Percentiles rank a stretch among this genome's conserved stretches.
These are phyloP conservation scores for Centruroides vittatus DNA, from an alignment of 1,140 invertebrate species.

Conservation along the genomic window DNA sequence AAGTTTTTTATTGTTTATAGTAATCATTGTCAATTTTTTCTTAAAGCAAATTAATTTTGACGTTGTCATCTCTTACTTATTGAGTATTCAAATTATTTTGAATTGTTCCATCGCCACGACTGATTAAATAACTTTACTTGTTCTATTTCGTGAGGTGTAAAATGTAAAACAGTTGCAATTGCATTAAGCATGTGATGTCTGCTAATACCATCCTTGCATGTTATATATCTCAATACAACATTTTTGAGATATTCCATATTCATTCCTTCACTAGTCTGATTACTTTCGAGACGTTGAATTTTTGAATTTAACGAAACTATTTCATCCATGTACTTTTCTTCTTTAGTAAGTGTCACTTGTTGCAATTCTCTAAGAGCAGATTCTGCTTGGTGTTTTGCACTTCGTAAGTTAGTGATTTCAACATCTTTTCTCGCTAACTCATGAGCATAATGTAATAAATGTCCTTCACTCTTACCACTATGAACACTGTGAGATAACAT, in stretches of 20 bases:
- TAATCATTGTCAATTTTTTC: too few relatives aligned
- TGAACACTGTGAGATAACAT: too few relatives aligned
- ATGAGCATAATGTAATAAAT: slow-evolving; percentile 56
- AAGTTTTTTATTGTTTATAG: too few relatives aligned
- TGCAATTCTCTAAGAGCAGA: slow-evolving; percentile 46
- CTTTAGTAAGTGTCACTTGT: slow-evolving; percentile 36
- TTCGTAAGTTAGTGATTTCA: slow-evolving; percentile 54
- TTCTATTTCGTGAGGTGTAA: slow-evolving; percentile 51
- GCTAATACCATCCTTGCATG: slow-evolving; percentile 48
- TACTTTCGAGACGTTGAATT: slow-evolving; percentile 49
- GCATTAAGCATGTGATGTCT: slow-evolving; percentile 74
- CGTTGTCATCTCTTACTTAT: too few relatives aligned
- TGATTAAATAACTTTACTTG: slow-evolving; percentile 4
- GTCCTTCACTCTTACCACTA: too few relatives aligned
- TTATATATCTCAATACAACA: slow-evolving; percentile 65
- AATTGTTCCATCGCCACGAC: too few relatives aligned
- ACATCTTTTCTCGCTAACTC: slow-evolving; percentile 65
- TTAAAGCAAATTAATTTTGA: too few relatives aligned
- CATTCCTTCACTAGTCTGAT: slow-evolving; percentile 61
- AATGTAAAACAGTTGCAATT: slow-evolving; percentile 67
- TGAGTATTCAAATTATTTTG: too few relatives aligned
- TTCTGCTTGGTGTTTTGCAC: slow-evolving; percentile 54
- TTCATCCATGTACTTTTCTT: slow-evolving; percentile 42
- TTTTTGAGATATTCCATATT: slow-evolving; percentile 84
- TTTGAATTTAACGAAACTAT: slow-evolving; percentile 36